These are phyloP conservation scores for Phyllotreta striolata DNA, from an alignment of 2,888 invertebrate genomes.

Conservation along the genomic window DNA sequence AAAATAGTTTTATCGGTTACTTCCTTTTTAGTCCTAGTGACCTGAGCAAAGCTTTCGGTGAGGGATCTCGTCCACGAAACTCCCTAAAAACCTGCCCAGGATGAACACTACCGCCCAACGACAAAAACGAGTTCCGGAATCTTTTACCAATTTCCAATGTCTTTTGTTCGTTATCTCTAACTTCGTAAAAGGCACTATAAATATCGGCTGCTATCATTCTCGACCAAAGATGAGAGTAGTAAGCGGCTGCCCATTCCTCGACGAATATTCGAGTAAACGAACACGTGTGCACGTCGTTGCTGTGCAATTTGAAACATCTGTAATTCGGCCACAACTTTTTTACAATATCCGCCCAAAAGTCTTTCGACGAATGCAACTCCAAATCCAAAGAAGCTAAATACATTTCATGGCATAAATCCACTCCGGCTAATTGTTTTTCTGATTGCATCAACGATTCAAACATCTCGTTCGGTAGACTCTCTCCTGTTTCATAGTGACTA, in stretches of 20 bases:
- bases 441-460: conserved; percentile 70
- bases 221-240: conserved; percentile 87
- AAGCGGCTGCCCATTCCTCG: conserved; percentile 85
- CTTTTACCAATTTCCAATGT: conserved; percentile 70
- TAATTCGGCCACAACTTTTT: conserved; percentile 83
- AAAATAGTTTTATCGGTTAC: neutral
- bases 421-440: conserved; percentile 79
- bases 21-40: conserved; percentile 59
- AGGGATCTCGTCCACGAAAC: conserved; percentile 92
- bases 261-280: conserved; percentile 85
- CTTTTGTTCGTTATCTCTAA: conserved; percentile 64
- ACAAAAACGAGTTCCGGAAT: conserved; percentile 84
- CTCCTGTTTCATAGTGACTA: conserved; percentile 77
- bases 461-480: conserved; percentile 72
- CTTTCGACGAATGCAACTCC: conserved; percentile 76
- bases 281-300: conserved; percentile 84
- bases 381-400: conserved; percentile 85
- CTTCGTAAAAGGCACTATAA: conserved; percentile 84
- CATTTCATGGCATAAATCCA: conserved; percentile 80
- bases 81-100: conserved; percentile 87
- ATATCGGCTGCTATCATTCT: conserved; percentile 90
- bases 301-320: conserved; percentile 76
- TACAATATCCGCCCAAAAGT: conserved; percentile 85
- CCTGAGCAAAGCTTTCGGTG: conserved; percentile 79
- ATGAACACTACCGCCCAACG: conserved; percentile 82